These are phyloP conservation scores for Chunga burmeisteri DNA, from an alignment of 2,113 vertebrate genomes.

Conservation along the genomic window DNA sequence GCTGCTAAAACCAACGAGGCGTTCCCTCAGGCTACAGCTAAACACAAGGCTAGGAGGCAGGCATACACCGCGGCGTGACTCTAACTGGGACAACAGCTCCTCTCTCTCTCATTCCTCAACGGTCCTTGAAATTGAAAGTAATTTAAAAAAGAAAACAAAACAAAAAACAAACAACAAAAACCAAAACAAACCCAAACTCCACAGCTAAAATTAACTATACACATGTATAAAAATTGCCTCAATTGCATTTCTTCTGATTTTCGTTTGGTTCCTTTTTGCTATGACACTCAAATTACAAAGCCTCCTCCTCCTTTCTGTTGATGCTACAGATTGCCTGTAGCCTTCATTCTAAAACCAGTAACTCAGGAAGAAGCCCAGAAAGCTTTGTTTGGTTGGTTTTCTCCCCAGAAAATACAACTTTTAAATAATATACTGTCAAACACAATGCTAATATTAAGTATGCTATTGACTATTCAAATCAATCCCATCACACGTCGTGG, in stretches of 20 bases:
- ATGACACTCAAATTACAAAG: slow-evolving; percentile 19
- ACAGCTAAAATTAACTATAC: slow-evolving; percentile 27
- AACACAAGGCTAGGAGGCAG: neutral
- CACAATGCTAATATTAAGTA: neutral
- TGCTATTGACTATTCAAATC: neutral
- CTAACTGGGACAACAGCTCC: neutral
- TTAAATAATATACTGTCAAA: neutral
- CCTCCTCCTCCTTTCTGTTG: neutral
- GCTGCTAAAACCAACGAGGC: neutral
- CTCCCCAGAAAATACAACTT: neutral
- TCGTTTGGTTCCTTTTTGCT: neutral
- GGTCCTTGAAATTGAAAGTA: neutral
- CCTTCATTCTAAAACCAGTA: neutral
- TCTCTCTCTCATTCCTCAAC: neutral
- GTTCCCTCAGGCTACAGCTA: neutral
- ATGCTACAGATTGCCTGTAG: neutral
- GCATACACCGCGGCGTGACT: no score
- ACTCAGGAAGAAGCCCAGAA: neutral
- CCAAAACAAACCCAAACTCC: neutral
- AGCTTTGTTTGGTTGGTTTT: neutral
- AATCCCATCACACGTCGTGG: neutral
- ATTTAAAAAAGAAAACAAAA: neutral
- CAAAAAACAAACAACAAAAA: neutral
- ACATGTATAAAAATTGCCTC: neutral
- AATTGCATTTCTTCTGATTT: neutral